phyloP scores from a whole-genome alignment of 1,140 invertebrate genomes.

The Phenacoccus solenopsis region DNA sequence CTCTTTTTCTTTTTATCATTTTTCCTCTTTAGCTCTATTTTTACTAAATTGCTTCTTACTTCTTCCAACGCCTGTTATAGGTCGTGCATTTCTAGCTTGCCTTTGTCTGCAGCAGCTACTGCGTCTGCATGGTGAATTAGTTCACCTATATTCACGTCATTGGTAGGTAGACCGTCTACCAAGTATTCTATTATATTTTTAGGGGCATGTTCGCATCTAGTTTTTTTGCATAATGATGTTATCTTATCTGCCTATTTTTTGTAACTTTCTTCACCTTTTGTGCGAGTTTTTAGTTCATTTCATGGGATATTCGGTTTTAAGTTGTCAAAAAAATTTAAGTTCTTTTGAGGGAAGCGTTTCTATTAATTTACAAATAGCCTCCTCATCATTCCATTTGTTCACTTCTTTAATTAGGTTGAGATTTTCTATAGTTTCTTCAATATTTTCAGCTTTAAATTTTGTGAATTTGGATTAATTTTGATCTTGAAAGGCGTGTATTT shows the following conservation, averaged over 20 bases:
- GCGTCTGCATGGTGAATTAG: neutral
- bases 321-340: neutral
- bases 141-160: neutral
- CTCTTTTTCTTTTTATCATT: too few relatives aligned
- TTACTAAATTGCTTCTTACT: too few relatives aligned
- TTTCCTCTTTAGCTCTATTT: too few relatives aligned
- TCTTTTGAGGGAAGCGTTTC: neutral
- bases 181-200: neutral
- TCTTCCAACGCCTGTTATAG: too few relatives aligned
- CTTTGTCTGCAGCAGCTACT: neutral
- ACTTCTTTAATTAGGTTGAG: neutral
- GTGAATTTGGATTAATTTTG: neutral
- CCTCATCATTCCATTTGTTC: neutral
- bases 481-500: too few relatives aligned
- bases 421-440: neutral
- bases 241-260: neutral
- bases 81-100: neutral
- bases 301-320: neutral
- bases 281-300: too few relatives aligned
- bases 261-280: neutral
- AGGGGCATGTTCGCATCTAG: neutral
- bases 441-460: neutral
- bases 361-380: neutral
- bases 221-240: neutral
- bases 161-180: neutral